Percentiles rank a stretch among this genome's conserved stretches.
These are phyloP conservation scores for Alcis repandata DNA, from an alignment of 2,888 invertebrate genomes.

Conservation along the genomic window DNA sequence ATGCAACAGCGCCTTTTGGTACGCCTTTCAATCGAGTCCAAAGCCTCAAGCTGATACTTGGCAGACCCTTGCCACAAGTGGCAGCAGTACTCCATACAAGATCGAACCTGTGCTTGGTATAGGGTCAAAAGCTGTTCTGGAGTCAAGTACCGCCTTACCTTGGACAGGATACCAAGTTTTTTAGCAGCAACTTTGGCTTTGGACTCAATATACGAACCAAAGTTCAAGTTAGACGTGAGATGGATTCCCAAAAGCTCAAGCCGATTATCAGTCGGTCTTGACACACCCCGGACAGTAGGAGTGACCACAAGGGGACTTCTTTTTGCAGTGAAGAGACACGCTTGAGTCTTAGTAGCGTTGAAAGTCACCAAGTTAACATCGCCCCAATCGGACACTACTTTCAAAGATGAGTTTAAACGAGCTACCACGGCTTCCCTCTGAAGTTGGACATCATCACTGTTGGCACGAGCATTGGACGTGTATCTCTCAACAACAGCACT, in stretches of 20 bases:
- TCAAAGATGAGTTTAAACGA: background rate
- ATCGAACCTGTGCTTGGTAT: background rate
- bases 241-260: background rate
- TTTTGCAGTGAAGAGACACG: background rate
- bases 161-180: background rate
- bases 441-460: background rate
- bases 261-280: background rate
- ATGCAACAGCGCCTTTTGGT: background rate
- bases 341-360: background rate
- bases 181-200: slow-evolving; percentile 47
- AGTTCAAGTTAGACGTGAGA: background rate
- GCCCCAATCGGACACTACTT: background rate
- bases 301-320: background rate
- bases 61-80: background rate
- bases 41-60: background rate
- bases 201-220: background rate
- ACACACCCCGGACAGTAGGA: background rate
- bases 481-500: background rate
- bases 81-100: background rate
- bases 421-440: background rate
- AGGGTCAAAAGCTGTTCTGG: background rate
- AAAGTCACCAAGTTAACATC: background rate
- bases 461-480: background rate
- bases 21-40: background rate
- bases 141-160: background rate